Percentiles rank a stretch among this genome's conserved stretches.
These are phyloP conservation scores for Andrena hattorfiana DNA, from an alignment of 2,888 invertebrate species.

Conservation along the genomic window DNA sequence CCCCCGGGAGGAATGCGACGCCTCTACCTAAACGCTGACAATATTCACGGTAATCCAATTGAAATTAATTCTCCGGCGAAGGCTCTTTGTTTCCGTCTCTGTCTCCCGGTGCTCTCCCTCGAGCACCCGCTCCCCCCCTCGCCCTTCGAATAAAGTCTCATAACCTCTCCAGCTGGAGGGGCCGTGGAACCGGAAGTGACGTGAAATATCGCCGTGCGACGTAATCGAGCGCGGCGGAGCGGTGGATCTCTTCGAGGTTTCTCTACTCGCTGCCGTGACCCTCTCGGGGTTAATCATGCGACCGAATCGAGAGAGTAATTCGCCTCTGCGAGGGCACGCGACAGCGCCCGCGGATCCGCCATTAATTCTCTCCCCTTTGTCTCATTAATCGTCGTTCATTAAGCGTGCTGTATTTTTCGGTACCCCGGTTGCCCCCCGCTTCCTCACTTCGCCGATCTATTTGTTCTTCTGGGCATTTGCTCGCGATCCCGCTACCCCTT, in stretches of 20 bases:
- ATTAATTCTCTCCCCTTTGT: conserved; percentile 30
- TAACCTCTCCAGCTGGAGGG: conserved; percentile 57
- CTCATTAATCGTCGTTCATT: conserved; percentile 52
- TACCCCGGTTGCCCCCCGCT: neutral
- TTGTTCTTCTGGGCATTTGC: neutral
- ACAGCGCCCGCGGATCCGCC: conserved; percentile 12
- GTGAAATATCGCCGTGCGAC: conserved; percentile 76
- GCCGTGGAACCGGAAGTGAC: conserved; percentile 75
- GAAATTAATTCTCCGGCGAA: conserved; percentile 72
- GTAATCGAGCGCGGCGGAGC: conserved; percentile 68
- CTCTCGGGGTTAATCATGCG: conserved; percentile 76
- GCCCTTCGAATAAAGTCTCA: conserved; percentile 65
- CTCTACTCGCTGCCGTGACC: conserved; percentile 76
- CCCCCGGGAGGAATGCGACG: conserved; percentile 61
- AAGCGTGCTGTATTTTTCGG: neutral
- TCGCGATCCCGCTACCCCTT: neutral
- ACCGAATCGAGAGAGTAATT: conserved; percentile 61
- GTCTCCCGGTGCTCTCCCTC: conserved; percentile 29
- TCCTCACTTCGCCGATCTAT: neutral
- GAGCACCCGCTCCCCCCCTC: conserved; percentile 32
- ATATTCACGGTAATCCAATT: conserved; percentile 76
- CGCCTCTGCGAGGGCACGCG: conserved; percentile 40
- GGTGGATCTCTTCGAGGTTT: conserved; percentile 71
- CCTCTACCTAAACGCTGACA: conserved; percentile 67
- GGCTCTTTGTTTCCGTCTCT: conserved; percentile 60